Base-by-base conservation (phyloP, 2,113 vertebrate genomes). In the Megaceryle torquata region DNA sequence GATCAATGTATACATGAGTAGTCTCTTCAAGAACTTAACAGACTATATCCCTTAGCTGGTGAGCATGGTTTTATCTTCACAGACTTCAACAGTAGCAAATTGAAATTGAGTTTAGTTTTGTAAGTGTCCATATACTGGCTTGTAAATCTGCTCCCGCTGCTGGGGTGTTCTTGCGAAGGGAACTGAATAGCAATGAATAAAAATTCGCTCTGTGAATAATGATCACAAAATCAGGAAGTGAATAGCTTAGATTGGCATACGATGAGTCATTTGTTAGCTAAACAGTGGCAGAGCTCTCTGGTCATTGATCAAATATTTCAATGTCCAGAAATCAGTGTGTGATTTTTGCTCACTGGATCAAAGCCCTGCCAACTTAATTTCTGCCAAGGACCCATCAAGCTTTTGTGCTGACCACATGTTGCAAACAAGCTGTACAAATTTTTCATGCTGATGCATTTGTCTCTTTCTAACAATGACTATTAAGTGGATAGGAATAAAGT, bases 271-370 rank as follows among this genome's bases (percentile, higher is more conserved):
- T 96, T 93, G 35, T 89, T 94, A 77, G 93, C 86, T 94, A 92
- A 97, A 95, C 21, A 96, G 71, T 89, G 71, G 59, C 91, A 91
- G 79, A 95, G 41, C 44, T 93, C 56, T 95, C 64, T 97, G 91
- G 64, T 94, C 87, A 89, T 90, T 96, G 95, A 96, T 95, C 92
- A 96, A 94, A 89, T 61, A 85, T 95, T 92, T 96, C 92, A 96
- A 29, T 95, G 81, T 79, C 75, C 86, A 95, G 86, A 89, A 95
- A 93, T 94, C 67, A 71, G 22, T 93, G 53, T 94, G 95, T 97
- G n/a, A 88, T 93, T 96, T 94, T 88, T 93, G 63, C 70, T 91
- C 33, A 37, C 94, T 96, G 82, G 76, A 81, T 95, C 43, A 95
- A 75, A 95, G 87, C 76, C 65, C 82, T 97, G 43, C 64, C 86